These are phyloP conservation scores for Scolopax bukidnonensis DNA, from an alignment of 2,797 vertebrate species.

Conservation along the genomic window DNA sequence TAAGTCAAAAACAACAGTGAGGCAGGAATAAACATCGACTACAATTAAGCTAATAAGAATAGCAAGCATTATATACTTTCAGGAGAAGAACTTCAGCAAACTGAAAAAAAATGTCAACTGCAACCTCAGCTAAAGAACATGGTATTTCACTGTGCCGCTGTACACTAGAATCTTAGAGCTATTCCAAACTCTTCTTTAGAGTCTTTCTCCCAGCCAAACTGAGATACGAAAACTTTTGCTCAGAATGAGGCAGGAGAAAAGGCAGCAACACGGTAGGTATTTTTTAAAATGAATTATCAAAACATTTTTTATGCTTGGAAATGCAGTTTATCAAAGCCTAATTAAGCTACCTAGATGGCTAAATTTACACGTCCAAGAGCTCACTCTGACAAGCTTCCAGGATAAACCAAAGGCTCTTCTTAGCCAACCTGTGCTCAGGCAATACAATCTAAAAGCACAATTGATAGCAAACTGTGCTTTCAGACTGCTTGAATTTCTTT, in stretches of 20 bases:
- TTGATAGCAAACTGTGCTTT: neutral
- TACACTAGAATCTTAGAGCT: neutral
- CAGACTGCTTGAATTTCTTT: neutral
- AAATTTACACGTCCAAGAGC: neutral
- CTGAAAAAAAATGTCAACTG: neutral
- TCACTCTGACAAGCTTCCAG: neutral
- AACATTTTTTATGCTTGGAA: neutral
- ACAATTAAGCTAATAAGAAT: neutral
- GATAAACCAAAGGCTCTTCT: neutral
- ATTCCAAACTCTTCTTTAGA: neutral
- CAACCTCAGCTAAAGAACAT: neutral
- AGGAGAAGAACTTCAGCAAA: neutral
- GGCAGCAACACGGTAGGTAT: rapidly evolving
- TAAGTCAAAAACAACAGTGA: neutral
- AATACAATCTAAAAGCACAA: neutral
- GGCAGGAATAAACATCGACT: neutral
- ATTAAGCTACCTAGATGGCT: neutral
- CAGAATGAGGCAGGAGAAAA: neutral
- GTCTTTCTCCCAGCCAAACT: neutral
- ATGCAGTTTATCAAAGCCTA: neutral
- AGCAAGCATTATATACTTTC: neutral
- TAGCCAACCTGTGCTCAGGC: neutral
- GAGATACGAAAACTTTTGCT: neutral
- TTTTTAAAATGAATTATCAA: neutral
- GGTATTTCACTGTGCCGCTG: neutral